These are phyloP conservation scores for Chirona hameri DNA, from an alignment of 2,888 invertebrate species.

Conservation along the genomic window DNA sequence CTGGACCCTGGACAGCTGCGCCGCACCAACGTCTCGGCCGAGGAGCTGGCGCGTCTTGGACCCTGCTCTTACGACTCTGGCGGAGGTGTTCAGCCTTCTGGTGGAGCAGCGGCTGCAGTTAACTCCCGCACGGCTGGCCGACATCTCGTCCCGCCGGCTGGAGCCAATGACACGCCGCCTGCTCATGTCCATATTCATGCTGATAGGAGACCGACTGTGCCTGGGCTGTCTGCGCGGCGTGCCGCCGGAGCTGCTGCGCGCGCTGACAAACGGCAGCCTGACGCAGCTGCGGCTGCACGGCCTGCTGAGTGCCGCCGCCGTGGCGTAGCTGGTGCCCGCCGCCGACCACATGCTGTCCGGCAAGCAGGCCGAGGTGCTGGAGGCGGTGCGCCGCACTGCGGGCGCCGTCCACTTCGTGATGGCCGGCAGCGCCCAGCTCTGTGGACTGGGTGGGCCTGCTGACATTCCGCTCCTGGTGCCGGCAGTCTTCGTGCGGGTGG, in stretches of 20 bases:
- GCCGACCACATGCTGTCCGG: slow-evolving; percentile 6
- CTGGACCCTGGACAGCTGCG: too few relatives aligned
- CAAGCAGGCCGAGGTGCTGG: not conserved
- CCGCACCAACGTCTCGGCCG: too few relatives aligned
- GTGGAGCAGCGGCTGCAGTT: not conserved
- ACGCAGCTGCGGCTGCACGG: not conserved
- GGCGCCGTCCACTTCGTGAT: not conserved
- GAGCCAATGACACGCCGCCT: slow-evolving; percentile 6
- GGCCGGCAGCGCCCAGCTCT: not conserved
- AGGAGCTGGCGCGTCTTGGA: not conserved
- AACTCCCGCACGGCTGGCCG: not conserved
- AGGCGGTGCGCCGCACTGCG: not conserved
- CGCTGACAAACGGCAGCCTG: not conserved
- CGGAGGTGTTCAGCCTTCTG: not conserved
- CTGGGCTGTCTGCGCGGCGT: not conserved
- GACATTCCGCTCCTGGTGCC: not conserved
- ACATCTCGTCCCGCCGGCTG: not conserved
- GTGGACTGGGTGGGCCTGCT: not conserved
- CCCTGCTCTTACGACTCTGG: not conserved
- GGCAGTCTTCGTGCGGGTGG: not conserved
- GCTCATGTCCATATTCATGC: slow-evolving; percentile 8
- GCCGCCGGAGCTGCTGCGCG: not conserved
- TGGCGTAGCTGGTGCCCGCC: not conserved
- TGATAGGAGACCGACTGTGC: not conserved
- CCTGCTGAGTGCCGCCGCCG: not conserved